Evolutionary conservation across 2,113 vertebrate species (phyloP), one percentile per base, ranked within the genome.

Genomic region (Parus major): DNA sequence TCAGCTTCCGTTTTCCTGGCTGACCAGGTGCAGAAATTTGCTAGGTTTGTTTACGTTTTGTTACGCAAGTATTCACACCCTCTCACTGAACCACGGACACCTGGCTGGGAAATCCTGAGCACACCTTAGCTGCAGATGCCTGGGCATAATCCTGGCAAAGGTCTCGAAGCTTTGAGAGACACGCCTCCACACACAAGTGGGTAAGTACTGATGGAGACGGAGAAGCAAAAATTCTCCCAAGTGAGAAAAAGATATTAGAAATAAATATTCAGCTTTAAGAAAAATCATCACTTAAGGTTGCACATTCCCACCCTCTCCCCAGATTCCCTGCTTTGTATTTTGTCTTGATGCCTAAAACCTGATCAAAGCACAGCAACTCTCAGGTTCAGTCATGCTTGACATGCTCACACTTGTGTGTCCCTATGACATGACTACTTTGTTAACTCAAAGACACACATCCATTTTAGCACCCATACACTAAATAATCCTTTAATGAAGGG

Each of bases 81-180:
- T n/a, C 29, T 50, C 20, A 25, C 28, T 15, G 15, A 88, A 56
- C 52, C 52, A 56, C 66, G 52, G 19, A 47, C 9, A 22, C 31
- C 16, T 22, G 41, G 35, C 7, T 93, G 53, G 77, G 63, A 90
- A 94, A 86, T 25, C 31, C 49, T 77, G 46, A 72, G 44, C 3
- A 6, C 1, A 3, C 21, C 33, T 29, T 53, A 61, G 20, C 60
- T 1, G 1, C 8, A 65, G 39, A 44, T n/a, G 35, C 31, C 15
- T 2, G 5, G 27, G 52, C 11, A 33, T 7, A 76, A 71, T 23
- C 8, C 11, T 57, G 17, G 29, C 44, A 35, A 75, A 94, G 68
- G 31, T 55, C 39, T 21, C 0, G 0, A 50, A 46, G 61, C 29
- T 44, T 28, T 1, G 47, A 61, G 35, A 33, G n/a, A 72, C 55